Evolutionary conservation across 2,888 invertebrate species (phyloP).

Genomic region (Sialis lutaria): DNA sequence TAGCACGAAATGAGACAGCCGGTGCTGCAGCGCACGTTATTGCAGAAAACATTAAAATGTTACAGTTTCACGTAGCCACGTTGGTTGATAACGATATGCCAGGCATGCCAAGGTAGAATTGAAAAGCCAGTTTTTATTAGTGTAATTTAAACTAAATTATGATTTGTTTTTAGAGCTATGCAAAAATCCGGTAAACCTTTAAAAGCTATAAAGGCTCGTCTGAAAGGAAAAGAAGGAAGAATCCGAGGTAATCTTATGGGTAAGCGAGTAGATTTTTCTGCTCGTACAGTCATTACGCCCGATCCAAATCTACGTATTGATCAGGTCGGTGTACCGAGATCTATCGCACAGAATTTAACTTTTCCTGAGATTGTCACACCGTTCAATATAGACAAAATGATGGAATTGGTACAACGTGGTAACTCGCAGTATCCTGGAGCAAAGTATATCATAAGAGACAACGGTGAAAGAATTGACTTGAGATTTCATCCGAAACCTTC

Average conservation of each 20-base stretch:
- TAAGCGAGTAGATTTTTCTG: slow-evolving; percentile 98
- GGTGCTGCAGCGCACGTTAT: slow-evolving; percentile 97
- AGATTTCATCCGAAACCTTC: slow-evolving; percentile 96
- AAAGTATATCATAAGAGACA: slow-evolving; percentile 97
- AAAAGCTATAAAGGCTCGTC: slow-evolving; percentile 90
- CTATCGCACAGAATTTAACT: slow-evolving; percentile 97
- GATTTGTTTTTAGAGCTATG: slow-evolving; percentile 53
- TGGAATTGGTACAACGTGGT: slow-evolving; percentile 87
- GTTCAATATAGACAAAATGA: slow-evolving; percentile 93
- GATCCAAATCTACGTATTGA: slow-evolving; percentile 90
- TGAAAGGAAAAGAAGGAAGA: slow-evolving; percentile 97
- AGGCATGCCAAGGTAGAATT: slow-evolving; percentile 62
- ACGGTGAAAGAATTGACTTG: slow-evolving; percentile 95
- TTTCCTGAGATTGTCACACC: slow-evolving; percentile 99
- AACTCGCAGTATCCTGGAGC: slow-evolving; percentile 99
- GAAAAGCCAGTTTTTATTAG: background rate
- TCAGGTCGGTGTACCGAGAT: slow-evolving; percentile 94
- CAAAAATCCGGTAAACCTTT: slow-evolving; percentile 98
- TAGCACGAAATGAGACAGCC: slow-evolving; percentile 85
- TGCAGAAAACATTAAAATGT: slow-evolving; percentile 89
- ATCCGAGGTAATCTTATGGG: slow-evolving; percentile 99
- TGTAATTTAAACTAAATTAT: too few relatives aligned
- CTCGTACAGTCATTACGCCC: slow-evolving; percentile 95
- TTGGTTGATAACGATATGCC: slow-evolving; percentile 98
- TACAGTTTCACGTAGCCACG: slow-evolving; percentile 98